Conservation (phyloP, 2,113 vertebrate species). For the Malurus alboscapulatus region DNA sequence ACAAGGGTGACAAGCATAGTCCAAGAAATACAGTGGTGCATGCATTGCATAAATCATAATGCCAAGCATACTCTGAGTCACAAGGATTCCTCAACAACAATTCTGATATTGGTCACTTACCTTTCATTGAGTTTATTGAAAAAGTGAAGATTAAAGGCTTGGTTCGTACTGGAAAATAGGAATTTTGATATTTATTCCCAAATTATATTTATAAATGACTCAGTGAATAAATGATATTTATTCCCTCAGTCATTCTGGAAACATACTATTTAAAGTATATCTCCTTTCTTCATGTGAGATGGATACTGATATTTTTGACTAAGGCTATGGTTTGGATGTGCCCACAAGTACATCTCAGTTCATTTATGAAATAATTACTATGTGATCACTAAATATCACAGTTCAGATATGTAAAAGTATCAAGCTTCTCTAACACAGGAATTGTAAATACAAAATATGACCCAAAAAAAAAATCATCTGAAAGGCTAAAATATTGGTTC, state of each 20-base stretch:
- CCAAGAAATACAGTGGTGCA: not conserved
- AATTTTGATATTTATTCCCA: not conserved
- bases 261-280: rapidly evolving
- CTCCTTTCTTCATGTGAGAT: not conserved
- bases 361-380: not conserved
- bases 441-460: not conserved
- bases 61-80: not conserved
- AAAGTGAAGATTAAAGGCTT: not conserved
- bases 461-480: rapidly evolving
- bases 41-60: not conserved
- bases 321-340: not conserved
- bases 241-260: not conserved
- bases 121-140: not conserved
- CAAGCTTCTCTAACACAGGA: not conserved
- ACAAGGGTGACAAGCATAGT: not conserved
- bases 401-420: not conserved
- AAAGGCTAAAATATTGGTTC: not conserved
- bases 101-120: not conserved
- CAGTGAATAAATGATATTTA: no score
- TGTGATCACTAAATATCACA: not conserved
- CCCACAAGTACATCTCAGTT: not conserved
- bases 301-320: not conserved
- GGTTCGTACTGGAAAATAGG: not conserved
- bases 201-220: not conserved
- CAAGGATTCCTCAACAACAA: not conserved